Conservation (phyloP, 2,113 vertebrate genomes). For the Amazona guildingii region DNA sequence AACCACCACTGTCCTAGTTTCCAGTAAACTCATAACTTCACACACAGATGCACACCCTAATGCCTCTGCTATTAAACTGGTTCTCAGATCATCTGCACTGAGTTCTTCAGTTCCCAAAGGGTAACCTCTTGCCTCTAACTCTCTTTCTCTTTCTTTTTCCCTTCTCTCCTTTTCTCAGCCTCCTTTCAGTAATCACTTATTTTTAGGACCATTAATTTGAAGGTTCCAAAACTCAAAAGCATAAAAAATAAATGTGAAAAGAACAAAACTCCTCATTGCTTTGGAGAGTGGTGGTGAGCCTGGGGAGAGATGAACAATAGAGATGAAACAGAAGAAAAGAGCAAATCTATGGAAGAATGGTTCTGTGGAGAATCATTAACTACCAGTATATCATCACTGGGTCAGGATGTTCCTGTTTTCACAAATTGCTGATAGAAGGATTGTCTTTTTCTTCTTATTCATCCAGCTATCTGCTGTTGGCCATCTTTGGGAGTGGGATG, state of each 20-base stretch:
- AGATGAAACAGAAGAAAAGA: conserved; percentile 4
- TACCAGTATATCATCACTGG: not conserved
- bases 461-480: not conserved
- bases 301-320: not conserved
- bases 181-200: not conserved
- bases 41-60: not conserved
- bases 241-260: not conserved
- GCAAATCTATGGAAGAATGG: not conserved
- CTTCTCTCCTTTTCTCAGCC: not conserved
- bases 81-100: not conserved
- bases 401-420: not conserved
- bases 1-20: not conserved
- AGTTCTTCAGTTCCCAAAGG: not conserved
- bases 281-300: not conserved
- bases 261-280: not conserved
- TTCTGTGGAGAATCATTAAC: not conserved
- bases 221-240: not conserved
- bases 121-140: not conserved
- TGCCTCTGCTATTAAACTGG: not conserved
- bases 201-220: conserved; percentile 26
- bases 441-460: not conserved
- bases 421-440: not conserved
- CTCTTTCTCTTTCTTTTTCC: not conserved
- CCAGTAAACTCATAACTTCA: conserved; percentile 19
- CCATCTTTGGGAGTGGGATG: not conserved